These are phyloP conservation scores for Anticlea derivata DNA, from an alignment of 2,888 invertebrate species.

Conservation along the genomic window DNA sequence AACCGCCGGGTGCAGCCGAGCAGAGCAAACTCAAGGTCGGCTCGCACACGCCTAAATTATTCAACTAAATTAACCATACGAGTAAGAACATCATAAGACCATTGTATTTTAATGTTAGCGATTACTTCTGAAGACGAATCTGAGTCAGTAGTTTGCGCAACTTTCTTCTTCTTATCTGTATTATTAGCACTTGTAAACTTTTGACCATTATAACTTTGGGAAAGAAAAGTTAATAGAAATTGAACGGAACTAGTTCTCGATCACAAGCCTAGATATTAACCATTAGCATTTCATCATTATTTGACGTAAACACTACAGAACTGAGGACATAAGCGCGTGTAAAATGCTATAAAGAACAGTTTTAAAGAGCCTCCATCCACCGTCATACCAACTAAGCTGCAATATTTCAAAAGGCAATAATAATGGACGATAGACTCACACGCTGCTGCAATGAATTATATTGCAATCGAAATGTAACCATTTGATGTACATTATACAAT, in stretches of 20 bases:
- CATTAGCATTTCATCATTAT: too few relatives aligned
- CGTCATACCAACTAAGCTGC: too few relatives aligned
- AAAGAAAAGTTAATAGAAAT: too few relatives aligned
- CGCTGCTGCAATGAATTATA: constrained; percentile 2
- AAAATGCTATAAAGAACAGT: too few relatives aligned
- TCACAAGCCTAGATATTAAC: too few relatives aligned
- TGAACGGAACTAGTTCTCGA: too few relatives aligned
- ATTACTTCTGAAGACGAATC: constrained; percentile 10
- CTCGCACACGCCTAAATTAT: constrained; percentile 56
- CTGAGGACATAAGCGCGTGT: too few relatives aligned
- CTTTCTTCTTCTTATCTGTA: constrained; percentile 10
- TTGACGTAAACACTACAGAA: too few relatives aligned
- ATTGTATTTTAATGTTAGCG: constrained; percentile 24
- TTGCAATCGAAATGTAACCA: constrained; percentile 11
- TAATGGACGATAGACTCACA: neutral
- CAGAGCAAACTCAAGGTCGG: constrained; percentile 67
- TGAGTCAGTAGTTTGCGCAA: neutral
- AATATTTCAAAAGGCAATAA: constrained; percentile 7
- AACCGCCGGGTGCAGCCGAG: constrained; percentile 64
- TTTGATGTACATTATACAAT: neutral
- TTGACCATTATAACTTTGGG: neutral
- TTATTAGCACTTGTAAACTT: constrained; percentile 1
- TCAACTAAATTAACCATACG: constrained; percentile 48
- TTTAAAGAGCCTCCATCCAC: too few relatives aligned
- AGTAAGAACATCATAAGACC: constrained; percentile 38